A percentile compares a stretch with the other conserved stretches of the same genome.
Evolutionary conservation across 1,140 invertebrate species (phyloP).

Genomic region (Arctopsyche grandis): DNA sequence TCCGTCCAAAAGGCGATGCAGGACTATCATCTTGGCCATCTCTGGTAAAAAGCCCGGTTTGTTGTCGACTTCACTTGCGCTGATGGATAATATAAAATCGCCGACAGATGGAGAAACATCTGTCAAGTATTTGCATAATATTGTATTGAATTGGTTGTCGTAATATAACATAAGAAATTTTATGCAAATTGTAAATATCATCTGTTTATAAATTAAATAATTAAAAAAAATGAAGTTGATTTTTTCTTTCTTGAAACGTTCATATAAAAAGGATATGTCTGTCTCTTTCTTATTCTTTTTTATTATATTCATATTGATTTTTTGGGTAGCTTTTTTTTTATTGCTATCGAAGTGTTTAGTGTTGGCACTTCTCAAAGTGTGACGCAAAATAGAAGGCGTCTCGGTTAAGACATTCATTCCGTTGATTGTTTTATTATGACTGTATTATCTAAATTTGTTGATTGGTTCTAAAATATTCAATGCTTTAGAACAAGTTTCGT

Average conservation of each 20-base stretch:
- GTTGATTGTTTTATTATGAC: too few species aligned
- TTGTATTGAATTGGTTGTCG: constrained; percentile 43
- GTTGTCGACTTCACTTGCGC: constrained; percentile 31
- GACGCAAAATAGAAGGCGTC: too few species aligned
- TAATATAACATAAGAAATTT: constrained; percentile 21
- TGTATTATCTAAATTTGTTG: too few species aligned
- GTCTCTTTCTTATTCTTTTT: neutral
- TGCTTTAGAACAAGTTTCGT: too few species aligned
- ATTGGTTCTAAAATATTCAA: too few species aligned
- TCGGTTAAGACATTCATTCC: too few species aligned
- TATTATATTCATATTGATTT: too few species aligned
- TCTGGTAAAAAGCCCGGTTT: constrained; percentile 38
- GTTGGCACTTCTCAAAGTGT: too few species aligned
- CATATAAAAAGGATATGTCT: neutral
- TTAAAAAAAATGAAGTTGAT: constrained; percentile 2
- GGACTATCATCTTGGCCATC: constrained; percentile 31
- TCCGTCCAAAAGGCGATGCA: constrained; percentile 24
- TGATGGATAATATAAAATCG: constrained; percentile 23
- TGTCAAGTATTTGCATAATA: constrained; percentile 48
- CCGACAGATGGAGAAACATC: constrained; percentile 22
- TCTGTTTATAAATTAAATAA: neutral
- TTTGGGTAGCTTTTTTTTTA: too few species aligned
- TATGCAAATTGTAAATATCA: neutral
- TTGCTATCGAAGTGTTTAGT: too few species aligned
- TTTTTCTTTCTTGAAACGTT: neutral